Conservation (phyloP, 2,113 vertebrate species). For the Odocoileus virginianus region DNA sequence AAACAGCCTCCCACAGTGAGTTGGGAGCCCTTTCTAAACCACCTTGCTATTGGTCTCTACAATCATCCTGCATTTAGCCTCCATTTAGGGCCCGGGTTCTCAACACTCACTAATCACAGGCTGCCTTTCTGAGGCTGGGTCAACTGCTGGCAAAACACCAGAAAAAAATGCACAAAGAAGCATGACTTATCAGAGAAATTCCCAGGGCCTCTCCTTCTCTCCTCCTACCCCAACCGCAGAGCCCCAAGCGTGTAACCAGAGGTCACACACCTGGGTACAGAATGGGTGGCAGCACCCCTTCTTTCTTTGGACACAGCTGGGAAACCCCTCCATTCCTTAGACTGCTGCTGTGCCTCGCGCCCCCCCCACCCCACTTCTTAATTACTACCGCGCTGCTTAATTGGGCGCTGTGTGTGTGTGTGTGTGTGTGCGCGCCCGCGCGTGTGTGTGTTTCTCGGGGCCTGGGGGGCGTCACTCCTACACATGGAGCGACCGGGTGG, state of each 20-base stretch:
- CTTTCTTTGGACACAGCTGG: neutral
- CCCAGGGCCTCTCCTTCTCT: neutral
- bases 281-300: neutral
- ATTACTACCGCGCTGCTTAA: constrained; percentile 68
- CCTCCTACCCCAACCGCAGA: neutral
- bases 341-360: neutral
- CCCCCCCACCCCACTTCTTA: neutral
- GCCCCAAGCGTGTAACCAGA: neutral
- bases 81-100: neutral
- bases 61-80: neutral
- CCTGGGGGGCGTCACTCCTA: neutral
- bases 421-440: neutral
- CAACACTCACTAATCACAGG: neutral
- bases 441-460: neutral
- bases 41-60: neutral
- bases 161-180: constrained; percentile 57
- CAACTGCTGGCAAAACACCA: constrained; percentile 27
- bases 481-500: constrained; percentile 43
- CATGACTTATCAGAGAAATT: neutral
- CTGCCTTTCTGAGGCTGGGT: constrained; percentile 33
- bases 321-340: neutral
- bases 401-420: constrained; percentile 27
- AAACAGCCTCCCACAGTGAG: neutral
- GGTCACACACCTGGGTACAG: neutral
- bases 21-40: neutral